These are phyloP conservation scores for Apis florea DNA, from an alignment of 1,140 invertebrate species.

Conservation along the genomic window DNA sequence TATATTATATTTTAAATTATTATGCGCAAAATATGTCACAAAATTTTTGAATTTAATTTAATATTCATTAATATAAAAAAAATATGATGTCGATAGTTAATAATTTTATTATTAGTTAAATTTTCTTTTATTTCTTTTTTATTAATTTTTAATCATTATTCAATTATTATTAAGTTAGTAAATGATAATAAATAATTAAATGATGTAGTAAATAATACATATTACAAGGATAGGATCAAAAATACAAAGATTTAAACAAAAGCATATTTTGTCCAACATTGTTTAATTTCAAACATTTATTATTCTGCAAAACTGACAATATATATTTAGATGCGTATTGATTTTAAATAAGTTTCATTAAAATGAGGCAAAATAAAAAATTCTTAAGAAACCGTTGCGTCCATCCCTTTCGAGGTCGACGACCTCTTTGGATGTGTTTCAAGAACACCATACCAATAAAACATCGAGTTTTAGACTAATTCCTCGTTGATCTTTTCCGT, in stretches of 20 bases:
- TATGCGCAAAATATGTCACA: too few relatives aligned
- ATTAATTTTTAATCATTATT: not conserved
- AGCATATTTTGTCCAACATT: too few relatives aligned
- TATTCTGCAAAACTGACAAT: conserved; percentile 15
- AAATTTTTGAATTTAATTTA: too few relatives aligned
- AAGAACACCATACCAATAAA: conserved; percentile 31
- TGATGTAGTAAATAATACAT: too few relatives aligned
- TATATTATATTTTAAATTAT: too few relatives aligned
- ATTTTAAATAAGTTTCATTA: conserved; percentile 42
- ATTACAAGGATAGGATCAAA: too few relatives aligned
- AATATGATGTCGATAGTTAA: too few relatives aligned
- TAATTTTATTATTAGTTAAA: too few relatives aligned
- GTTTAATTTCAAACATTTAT: not conserved
- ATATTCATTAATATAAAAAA: too few relatives aligned
- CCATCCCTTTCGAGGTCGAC: conserved; percentile 60
- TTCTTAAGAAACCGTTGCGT: conserved; percentile 67
- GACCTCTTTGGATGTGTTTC: conserved; percentile 62
- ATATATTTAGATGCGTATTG: conserved; percentile 4
- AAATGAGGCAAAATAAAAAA: conserved; percentile 55
- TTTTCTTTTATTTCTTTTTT: not conserved
- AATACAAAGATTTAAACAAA: too few relatives aligned
- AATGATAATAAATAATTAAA: too few relatives aligned
- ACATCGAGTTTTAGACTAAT: conserved; percentile 37
- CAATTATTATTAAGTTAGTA: too few relatives aligned
- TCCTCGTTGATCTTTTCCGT: not conserved